Conservation (phyloP, 2,797 vertebrate genomes). For the Thripadectes ignobilis region DNA sequence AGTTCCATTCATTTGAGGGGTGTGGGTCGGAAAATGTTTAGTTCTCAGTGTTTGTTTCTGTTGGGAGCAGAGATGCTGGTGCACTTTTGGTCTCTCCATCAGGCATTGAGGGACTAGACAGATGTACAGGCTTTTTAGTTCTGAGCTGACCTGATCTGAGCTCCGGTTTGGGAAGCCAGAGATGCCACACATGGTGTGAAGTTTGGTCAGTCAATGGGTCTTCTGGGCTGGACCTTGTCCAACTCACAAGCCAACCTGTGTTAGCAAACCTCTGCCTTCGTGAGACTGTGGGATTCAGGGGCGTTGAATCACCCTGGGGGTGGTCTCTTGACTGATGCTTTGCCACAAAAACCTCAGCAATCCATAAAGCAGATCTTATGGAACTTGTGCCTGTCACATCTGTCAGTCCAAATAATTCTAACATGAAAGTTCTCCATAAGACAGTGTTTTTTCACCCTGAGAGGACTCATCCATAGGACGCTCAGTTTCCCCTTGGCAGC, state of each 20-base stretch:
- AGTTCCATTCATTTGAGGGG: not conserved
- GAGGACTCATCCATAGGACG: not conserved
- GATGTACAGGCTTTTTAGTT: not conserved
- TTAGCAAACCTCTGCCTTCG: not conserved
- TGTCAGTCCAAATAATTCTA: not conserved
- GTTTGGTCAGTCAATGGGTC: not conserved
- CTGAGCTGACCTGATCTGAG: not conserved
- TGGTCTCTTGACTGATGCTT: not conserved
- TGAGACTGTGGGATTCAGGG: not conserved
- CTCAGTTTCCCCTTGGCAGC: not conserved
- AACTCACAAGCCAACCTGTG: not conserved
- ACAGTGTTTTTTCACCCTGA: not conserved
- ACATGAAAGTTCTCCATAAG: not conserved
- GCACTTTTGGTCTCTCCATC: not conserved
- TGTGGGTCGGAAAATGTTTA: not conserved
- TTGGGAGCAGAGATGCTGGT: not conserved
- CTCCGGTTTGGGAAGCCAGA: not conserved
- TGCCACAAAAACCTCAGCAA: not conserved
- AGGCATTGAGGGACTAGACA: not conserved
- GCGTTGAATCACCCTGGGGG: not conserved
- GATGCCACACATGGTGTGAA: accelerated
- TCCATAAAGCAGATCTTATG: not conserved
- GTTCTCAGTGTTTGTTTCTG: not conserved
- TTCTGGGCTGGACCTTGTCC: not conserved
- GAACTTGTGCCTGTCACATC: not conserved